Evolutionary conservation across 30 jellyfish, hydroid and myxozoan genomes (phyloP), one percentile per base, ranked within the genome.

Genomic region (Sanderia malayensis): DNA sequence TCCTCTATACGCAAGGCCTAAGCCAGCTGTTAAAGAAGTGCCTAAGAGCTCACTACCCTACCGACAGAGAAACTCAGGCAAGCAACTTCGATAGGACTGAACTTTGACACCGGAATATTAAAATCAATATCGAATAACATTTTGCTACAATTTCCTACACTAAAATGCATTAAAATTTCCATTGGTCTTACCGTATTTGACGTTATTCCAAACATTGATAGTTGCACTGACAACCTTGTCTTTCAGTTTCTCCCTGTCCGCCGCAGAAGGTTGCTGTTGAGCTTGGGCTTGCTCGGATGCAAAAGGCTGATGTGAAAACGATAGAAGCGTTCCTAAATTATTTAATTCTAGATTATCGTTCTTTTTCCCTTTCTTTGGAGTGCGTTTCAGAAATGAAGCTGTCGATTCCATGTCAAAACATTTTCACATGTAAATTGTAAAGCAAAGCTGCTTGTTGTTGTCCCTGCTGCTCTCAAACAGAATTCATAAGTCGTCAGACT

Each of bases 181-280:
- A 6, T 15, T 41, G 55, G n/a, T n/a, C 94, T 70, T 71, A 93
- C 99, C 99, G 79, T 93, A 93, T 78, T 93, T 93, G 31, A 93
- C 96, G 65, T 93, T 93, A 70, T 85, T 85, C 99, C 99, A 93
- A 18, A 92, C 99, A 61, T 73, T 61, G 76, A 84, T 58, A 66
- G 84, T 67, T 61, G 70, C 83, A 49, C 18, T 49, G 10, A 37
- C 52, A 22, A 62, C 86, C 62, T 76, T 76, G 31, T 61, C 62
- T 73, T 78, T 78, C 46, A 65, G 11, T 41, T 78, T 78, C 15
- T 71, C 89, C 46, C 58, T 78, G 53, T 78, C 89, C 19, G 66
- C 27, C 44, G 66, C 41, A 1, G 89, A 64, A 49, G 13, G 10
- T 4, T 78, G 82, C 44, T 78, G 76, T 20, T 65, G 76, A 0